phyloP scores from a whole-genome alignment of 1,140 invertebrate genomes.

The Platyscapa corneri region DNA sequence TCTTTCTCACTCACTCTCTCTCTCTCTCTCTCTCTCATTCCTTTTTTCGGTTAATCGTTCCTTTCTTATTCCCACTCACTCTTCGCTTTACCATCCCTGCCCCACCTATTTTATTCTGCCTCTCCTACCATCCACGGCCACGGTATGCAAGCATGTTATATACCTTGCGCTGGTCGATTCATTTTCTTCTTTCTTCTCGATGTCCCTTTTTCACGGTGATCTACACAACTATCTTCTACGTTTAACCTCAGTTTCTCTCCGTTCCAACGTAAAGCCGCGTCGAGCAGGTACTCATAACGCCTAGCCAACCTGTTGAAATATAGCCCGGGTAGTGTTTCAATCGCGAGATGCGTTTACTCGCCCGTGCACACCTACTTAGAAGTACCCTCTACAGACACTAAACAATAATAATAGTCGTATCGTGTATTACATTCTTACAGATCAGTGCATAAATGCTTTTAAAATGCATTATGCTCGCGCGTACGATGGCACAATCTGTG shows the following conservation, averaged over 20 bases:
- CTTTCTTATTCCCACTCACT: slow-evolving; percentile 45
- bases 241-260: slow-evolving; percentile 39
- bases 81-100: background rate
- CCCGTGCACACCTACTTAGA: background rate
- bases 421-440: no score
- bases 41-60: no score
- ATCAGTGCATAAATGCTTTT: background rate
- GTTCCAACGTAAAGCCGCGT: slow-evolving; percentile 66
- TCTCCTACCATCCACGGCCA: no score
- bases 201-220: slow-evolving; percentile 33
- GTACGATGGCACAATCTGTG: background rate
- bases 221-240: slow-evolving; percentile 23
- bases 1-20: slow-evolving; percentile 46
- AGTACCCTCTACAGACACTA: background rate
- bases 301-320: slow-evolving; percentile 70
- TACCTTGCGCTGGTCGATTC: slow-evolving; percentile 9
- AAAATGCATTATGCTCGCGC: background rate
- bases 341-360: slow-evolving; percentile 57
- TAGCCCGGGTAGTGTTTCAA: slow-evolving; percentile 73
- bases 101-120: slow-evolving; percentile 48
- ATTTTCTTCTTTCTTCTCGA: slow-evolving; percentile 40
- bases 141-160: background rate
- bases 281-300: slow-evolving; percentile 71
- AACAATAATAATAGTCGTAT: slow-evolving; percentile 15
- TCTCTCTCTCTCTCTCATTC: no score